Evolutionary conservation across 92 coral and sea anemone species (phyloP).

Genomic region (Anthopleura xanthogrammica): DNA sequence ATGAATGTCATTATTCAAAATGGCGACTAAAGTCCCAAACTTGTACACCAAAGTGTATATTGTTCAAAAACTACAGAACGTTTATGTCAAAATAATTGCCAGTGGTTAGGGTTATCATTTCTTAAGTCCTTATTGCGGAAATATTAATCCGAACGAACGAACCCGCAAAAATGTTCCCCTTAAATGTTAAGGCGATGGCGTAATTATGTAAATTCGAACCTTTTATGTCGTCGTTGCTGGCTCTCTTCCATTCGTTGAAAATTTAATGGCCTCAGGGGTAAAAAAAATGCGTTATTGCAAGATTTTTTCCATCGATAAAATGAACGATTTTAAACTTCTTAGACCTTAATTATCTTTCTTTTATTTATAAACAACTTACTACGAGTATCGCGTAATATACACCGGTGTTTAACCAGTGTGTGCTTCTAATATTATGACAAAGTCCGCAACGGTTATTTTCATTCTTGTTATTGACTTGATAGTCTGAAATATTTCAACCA

Average conservation of each 20-base stretch:
- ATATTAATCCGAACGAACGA: neutral
- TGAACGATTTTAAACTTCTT: neutral
- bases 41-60: neutral
- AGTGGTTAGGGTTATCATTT: neutral
- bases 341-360: conserved; percentile 1
- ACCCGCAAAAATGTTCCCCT: neutral
- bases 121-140: neutral
- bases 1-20: neutral
- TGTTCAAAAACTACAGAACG: neutral
- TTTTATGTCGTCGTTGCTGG: neutral
- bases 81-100: neutral
- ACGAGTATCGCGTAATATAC: neutral
- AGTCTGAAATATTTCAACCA: neutral
- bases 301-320: neutral
- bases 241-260: neutral
- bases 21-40: neutral
- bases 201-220: conserved; percentile 24
- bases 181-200: conserved; percentile 29
- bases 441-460: neutral
- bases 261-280: neutral
- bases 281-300: neutral
- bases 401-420: neutral
- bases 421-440: neutral
- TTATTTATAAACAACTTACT: conserved; percentile 24
- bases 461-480: neutral